Evolutionary conservation across 2,113 vertebrate species (phyloP).

Genomic region (Ailuropoda melanoleuca): DNA sequence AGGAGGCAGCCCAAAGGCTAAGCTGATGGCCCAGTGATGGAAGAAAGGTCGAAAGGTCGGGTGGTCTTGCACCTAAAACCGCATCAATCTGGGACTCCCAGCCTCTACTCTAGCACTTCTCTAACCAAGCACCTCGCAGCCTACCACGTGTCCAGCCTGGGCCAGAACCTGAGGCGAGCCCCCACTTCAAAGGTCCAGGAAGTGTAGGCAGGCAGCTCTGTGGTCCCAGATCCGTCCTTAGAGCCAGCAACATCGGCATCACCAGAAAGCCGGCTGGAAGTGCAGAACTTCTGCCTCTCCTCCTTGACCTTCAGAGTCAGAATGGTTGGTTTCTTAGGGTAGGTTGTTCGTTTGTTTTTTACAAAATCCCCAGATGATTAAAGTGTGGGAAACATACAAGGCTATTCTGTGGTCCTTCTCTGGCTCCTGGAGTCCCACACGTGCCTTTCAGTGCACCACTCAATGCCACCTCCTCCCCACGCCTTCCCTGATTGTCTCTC

Average conservation of each 20-base stretch:
- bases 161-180: neutral
- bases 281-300: neutral
- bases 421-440: neutral
- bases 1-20: neutral
- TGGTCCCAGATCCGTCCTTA: neutral
- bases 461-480: neutral
- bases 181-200: neutral
- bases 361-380: neutral
- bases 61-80: neutral
- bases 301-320: neutral
- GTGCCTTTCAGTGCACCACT: neutral
- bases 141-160: neutral
- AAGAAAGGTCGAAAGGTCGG: neutral
- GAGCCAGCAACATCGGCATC: neutral
- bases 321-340: neutral
- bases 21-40: neutral
- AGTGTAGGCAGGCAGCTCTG: neutral
- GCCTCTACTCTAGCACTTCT: neutral
- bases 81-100: neutral
- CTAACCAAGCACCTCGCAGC: neutral
- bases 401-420: neutral
- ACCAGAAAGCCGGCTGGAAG: neutral
- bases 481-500: neutral
- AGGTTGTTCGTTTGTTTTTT: too few relatives aligned
- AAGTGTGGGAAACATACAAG: neutral